Conservation (phyloP, 1,140 invertebrate species). For the Meteorus sp. region DNA sequence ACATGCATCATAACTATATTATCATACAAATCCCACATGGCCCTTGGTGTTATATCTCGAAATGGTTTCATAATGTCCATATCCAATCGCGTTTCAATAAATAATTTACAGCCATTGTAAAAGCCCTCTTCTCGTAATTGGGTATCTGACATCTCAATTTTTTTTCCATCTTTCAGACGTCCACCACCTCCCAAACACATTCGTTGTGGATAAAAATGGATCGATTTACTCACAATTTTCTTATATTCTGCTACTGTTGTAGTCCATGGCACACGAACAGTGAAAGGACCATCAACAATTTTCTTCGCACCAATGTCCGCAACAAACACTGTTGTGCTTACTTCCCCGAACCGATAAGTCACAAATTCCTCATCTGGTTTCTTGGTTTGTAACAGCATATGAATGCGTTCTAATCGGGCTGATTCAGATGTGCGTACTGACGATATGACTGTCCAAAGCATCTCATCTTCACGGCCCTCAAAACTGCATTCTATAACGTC, state of each 20-base stretch:
- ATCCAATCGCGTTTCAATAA: conserved; percentile 40
- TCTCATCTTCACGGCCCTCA: conserved; percentile 63
- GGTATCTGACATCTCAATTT: no score
- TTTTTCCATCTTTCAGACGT: conserved; percentile 57
- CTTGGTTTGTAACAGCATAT: conserved; percentile 72
- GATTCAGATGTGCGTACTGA: conserved; percentile 1
- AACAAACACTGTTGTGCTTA: conserved; percentile 67
- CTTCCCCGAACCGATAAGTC: conserved; percentile 64
- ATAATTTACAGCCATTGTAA: conserved; percentile 61
- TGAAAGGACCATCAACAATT: conserved; percentile 66
- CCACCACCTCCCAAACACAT: no score
- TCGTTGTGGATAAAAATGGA: conserved; percentile 55
- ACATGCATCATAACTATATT: conserved; percentile 64
- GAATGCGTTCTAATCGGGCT: conserved; percentile 33
- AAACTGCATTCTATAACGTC: conserved; percentile 74
- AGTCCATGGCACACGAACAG: conserved; percentile 63
- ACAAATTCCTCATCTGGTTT: conserved; percentile 68
- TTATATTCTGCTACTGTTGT: conserved; percentile 68
- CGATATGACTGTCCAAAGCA: conserved; percentile 59
- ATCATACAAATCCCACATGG: conserved; percentile 53
- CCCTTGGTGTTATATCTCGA: conserved; percentile 46
- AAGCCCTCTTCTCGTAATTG: conserved; percentile 60
- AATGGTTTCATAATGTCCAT: conserved; percentile 46
- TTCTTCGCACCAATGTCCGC: conserved; percentile 64
- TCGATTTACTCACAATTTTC: conserved; percentile 57